phyloP scores from a whole-genome alignment of 2,888 invertebrate species.

The Oscheius myriophilus region DNA sequence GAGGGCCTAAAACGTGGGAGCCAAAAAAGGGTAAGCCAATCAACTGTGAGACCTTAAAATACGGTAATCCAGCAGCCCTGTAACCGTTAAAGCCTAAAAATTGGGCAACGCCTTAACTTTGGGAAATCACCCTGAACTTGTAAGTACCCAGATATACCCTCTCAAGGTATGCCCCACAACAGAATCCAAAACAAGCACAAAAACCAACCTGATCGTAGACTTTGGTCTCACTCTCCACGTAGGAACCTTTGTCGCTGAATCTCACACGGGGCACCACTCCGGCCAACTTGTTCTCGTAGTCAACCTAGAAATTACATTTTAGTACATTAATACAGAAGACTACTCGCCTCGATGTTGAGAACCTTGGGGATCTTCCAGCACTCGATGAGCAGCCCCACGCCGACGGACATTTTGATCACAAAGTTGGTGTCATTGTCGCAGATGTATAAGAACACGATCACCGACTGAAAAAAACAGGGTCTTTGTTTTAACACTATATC shows the following conservation, averaged over 20 bases:
- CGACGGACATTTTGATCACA: slow-evolving; percentile 89
- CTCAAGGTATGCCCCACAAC: too few species aligned
- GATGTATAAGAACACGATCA: slow-evolving; percentile 94
- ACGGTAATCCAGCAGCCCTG: too few species aligned
- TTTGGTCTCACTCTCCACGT: slow-evolving; percentile 90
- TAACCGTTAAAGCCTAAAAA: too few species aligned
- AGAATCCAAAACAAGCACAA: too few species aligned
- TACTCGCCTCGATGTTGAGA: slow-evolving; percentile 35
- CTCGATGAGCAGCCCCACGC: slow-evolving; percentile 92
- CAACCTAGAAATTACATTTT: slow-evolving; percentile 27
- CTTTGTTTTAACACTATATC: too few species aligned
- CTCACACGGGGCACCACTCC: slow-evolving; percentile 83
- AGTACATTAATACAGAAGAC: neutral
- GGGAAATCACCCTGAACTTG: too few species aligned
- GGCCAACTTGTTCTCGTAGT: slow-evolving; percentile 76
- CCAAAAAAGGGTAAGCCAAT: too few species aligned
- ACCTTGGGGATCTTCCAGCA: slow-evolving; percentile 97
- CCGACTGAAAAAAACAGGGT: slow-evolving; percentile 83
- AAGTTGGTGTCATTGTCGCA: slow-evolving; percentile 98
- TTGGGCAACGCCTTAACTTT: too few species aligned
- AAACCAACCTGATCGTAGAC: slow-evolving; percentile 81
- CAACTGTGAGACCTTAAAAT: too few species aligned
- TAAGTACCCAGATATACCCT: too few species aligned
- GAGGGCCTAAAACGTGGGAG: too few species aligned
- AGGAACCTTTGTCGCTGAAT: slow-evolving; percentile 93